Conservation (phyloP, 2,888 invertebrate genomes). For the Sinotaia quadrata region DNA sequence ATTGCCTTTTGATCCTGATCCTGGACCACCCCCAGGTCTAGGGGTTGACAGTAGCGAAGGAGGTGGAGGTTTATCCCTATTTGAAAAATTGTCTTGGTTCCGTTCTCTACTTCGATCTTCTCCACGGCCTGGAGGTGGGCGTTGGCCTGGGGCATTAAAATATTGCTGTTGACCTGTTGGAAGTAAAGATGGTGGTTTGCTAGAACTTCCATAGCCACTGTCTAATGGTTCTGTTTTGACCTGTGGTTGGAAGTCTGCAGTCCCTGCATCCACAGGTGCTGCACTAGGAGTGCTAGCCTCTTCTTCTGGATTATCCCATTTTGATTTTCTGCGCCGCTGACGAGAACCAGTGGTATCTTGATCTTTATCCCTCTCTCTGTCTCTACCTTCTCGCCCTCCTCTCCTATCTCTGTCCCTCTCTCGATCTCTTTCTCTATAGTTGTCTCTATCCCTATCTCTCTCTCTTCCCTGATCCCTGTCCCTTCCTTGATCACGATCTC, state of each 20-base stretch:
- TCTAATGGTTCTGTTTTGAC: constrained; percentile 3
- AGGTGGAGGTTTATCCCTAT: constrained; percentile 2
- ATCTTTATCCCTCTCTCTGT: constrained; percentile 24
- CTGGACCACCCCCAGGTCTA: not conserved
- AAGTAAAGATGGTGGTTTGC: not conserved
- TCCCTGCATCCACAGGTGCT: not conserved
- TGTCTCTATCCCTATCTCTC: not conserved
- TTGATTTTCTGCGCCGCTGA: constrained; percentile 34
- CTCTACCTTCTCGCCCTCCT: constrained; percentile 2
- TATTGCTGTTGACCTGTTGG: constrained; percentile 7
- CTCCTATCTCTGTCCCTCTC: constrained; percentile 14
- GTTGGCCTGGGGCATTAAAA: constrained; percentile 1
- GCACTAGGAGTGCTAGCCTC: not conserved
- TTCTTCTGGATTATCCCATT: constrained; percentile 38
- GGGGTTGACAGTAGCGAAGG: not conserved
- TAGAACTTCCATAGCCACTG: not conserved
- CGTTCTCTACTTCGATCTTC: not conserved
- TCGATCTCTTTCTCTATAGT: not conserved
- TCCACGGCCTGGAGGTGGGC: not conserved
- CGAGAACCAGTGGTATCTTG: constrained; percentile 21
- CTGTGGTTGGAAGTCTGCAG: not conserved
- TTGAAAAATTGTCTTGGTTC: not conserved
- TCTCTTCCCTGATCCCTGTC: constrained; percentile 4
- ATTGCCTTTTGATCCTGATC: too few species aligned
- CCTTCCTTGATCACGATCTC: constrained; percentile 6